Evolutionary conservation across 1,140 invertebrate species (phyloP).

Genomic region (Apolygus lucorum): DNA sequence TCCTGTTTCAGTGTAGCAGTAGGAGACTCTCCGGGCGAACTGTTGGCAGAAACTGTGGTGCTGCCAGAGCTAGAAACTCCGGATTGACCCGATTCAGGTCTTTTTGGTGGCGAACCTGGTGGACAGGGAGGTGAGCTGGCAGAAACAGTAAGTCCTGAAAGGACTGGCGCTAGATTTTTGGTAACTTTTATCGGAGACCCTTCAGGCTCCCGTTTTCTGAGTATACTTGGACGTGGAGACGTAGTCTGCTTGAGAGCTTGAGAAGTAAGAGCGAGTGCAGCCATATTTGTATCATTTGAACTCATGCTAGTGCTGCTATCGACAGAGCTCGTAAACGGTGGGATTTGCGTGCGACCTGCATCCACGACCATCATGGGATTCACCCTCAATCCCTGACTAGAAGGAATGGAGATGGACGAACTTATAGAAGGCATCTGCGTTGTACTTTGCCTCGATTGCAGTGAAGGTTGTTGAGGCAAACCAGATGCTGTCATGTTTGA

Average conservation of each 20-base stretch:
- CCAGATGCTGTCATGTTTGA: not conserved
- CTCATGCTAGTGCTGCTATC: not conserved
- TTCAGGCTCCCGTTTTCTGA: constrained; percentile 55
- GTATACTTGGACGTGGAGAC: constrained; percentile 57
- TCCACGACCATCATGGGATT: constrained; percentile 33
- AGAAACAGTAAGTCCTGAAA: constrained; percentile 41
- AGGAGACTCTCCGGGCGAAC: constrained; percentile 50
- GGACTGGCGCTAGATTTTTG: constrained; percentile 50
- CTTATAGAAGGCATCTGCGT: not conserved
- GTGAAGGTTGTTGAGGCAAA: not conserved
- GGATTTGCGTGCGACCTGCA: not conserved
- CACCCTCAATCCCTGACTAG: constrained; percentile 21
- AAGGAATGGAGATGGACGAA: constrained; percentile 22
- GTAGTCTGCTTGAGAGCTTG: constrained; percentile 45
- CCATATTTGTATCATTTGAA: not conserved
- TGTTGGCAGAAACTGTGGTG: constrained; percentile 70
- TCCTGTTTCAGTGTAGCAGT: constrained; percentile 35
- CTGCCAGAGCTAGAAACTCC: constrained; percentile 44
- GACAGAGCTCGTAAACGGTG: not conserved
- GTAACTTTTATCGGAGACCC: constrained; percentile 47
- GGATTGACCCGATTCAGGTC: constrained; percentile 37
- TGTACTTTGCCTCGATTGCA: not conserved
- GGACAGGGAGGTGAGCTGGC: constrained; percentile 40
- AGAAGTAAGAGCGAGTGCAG: constrained; percentile 7
- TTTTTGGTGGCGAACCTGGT: constrained; percentile 39